Percentiles rank a stretch among this genome's conserved stretches.
Evolutionary conservation across 2,888 invertebrate species (phyloP).

Genomic region (Xanthorhoe designata): DNA sequence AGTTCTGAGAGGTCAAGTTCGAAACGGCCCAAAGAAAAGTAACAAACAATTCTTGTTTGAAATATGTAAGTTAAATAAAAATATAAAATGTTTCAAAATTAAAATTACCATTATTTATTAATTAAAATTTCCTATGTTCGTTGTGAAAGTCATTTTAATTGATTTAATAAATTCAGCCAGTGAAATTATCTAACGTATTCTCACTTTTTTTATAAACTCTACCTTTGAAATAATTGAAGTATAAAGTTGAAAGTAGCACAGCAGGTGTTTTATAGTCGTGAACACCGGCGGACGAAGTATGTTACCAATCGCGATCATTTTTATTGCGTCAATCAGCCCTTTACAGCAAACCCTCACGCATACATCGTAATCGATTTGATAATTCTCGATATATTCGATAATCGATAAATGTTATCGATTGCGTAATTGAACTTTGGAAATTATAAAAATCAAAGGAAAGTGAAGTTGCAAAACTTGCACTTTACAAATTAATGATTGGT

Average conservation of each 20-base stretch:
- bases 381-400: conserved; percentile 33
- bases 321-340: conserved; percentile 52
- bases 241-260: conserved; percentile 22
- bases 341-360: conserved; percentile 48
- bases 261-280: conserved; percentile 2
- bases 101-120: too few species aligned
- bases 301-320: conserved; percentile 48
- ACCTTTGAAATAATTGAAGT: background rate
- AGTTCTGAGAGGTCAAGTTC: too few species aligned
- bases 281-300: conserved; percentile 43
- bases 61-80: too few species aligned
- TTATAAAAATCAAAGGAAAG: conserved; percentile 22
- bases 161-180: too few species aligned
- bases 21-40: too few species aligned
- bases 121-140: too few species aligned
- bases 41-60: too few species aligned
- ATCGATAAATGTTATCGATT: conserved; percentile 36
- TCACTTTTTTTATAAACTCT: conserved; percentile 5
- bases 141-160: too few species aligned
- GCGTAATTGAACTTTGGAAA: conserved; percentile 30
- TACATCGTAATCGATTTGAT: conserved; percentile 47
- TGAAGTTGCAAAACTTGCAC: conserved; percentile 18
- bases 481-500: conserved; percentile 2
- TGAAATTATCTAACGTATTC: conserved; percentile 6
- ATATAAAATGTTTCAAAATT: too few species aligned